Conservation (phyloP, 2,888 invertebrate species). For the Tenthredo mesomela region DNA sequence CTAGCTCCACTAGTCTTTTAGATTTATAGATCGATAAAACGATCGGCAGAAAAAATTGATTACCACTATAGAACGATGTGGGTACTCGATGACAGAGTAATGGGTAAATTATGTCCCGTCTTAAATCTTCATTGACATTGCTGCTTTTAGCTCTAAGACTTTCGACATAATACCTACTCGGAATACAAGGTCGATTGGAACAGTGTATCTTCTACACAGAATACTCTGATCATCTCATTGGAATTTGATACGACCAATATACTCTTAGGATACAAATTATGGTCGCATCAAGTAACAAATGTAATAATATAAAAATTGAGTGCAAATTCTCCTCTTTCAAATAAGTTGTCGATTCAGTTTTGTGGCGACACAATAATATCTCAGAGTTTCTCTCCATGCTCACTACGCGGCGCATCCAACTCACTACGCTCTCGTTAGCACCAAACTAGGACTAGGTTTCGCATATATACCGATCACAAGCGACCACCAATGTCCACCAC, state of each 20-base stretch:
- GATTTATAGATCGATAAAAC: constrained; percentile 19
- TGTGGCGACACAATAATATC: no score
- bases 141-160: neutral
- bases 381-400: no score
- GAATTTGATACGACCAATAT: neutral
- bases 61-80: neutral
- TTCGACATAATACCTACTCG: neutral
- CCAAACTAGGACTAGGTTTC: no score
- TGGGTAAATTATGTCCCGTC: neutral
- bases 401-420: no score
- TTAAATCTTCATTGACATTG: constrained; percentile 1
- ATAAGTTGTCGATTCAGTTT: no score
- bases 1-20: neutral
- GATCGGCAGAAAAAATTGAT: neutral
- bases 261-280: neutral
- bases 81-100: neutral
- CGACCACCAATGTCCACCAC: no score
- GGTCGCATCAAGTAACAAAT: neutral
- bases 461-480: no score
- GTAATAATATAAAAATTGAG: neutral
- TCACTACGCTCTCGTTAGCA: no score
- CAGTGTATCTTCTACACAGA: neutral
- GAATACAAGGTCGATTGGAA: neutral
- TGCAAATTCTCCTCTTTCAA: no score
- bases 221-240: neutral